Percentiles rank a stretch among this genome's conserved stretches.
phyloP scores from a whole-genome alignment of 1,140 invertebrate genomes.

The Psilanteris sp. region DNA sequence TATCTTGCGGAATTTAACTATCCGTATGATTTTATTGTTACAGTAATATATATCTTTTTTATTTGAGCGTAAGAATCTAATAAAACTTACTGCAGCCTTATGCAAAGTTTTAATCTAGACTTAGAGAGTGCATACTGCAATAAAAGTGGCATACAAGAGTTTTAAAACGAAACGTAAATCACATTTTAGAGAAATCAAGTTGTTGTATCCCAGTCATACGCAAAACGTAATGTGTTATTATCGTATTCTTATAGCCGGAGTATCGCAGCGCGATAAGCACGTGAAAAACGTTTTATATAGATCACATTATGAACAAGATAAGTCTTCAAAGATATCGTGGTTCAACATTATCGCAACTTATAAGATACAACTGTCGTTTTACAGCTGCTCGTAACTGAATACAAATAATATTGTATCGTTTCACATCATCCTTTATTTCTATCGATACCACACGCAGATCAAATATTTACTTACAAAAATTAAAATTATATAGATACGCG shows the following conservation, averaged over 20 bases:
- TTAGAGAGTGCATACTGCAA: too few species aligned
- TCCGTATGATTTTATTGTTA: too few species aligned
- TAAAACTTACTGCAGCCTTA: slow-evolving; percentile 16
- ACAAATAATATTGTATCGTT: slow-evolving; percentile 59
- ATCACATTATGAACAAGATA: slow-evolving; percentile 69
- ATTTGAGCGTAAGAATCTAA: slow-evolving; percentile 5
- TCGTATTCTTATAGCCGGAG: slow-evolving; percentile 15
- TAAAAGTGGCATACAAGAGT: slow-evolving; percentile 29
- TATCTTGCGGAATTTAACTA: too few species aligned
- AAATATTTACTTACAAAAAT: slow-evolving; percentile 49
- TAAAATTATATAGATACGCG: too few species aligned
- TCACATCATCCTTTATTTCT: slow-evolving; percentile 65
- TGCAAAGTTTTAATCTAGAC: slow-evolving; percentile 2
- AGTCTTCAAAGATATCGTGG: slow-evolving; percentile 68
- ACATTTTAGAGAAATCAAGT: slow-evolving; percentile 24
- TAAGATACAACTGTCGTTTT: slow-evolving; percentile 71
- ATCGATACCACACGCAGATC: slow-evolving; percentile 43
- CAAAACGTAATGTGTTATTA: slow-evolving; percentile 39
- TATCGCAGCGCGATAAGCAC: slow-evolving; percentile 25
- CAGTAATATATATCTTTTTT: too few species aligned
- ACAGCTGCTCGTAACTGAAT: slow-evolving; percentile 69
- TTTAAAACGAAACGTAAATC: slow-evolving; percentile 8
- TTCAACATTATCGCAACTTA: slow-evolving; percentile 71
- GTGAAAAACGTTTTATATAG: slow-evolving; percentile 51
- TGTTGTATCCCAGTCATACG: slow-evolving; percentile 11